Evolutionary conservation across 2,888 invertebrate species (phyloP), one percentile per base, ranked within the genome.

Genomic region (Cephonodes hylas): DNA sequence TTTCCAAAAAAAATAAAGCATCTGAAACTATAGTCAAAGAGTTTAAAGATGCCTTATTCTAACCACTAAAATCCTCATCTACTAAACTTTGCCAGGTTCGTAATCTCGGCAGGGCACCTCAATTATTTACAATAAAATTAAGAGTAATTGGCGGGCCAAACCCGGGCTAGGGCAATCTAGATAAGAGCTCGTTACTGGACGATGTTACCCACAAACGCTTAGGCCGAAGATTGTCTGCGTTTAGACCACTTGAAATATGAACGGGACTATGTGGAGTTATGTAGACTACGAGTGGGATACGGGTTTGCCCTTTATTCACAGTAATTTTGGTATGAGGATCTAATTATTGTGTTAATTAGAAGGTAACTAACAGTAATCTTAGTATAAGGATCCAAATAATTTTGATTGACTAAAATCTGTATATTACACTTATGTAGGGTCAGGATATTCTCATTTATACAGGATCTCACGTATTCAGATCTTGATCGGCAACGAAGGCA

Each of bases 61-160:
- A 34, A 13, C 34, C 34, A 2, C 1, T n/a, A 38, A 42, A 20
- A 42, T 18, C 22, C 20, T 13, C 25, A 34, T 60, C 60, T 18
- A 60, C 48, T 25, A 25, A 53, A 53, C 48, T 45, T 22, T 25
- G 42, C 5, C 7, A 38, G 22, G 15, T 42, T 2, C 34, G 34
- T 23, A 60, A 60, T 27, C 60, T 18, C 48, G 42, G 22, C 22
- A 22, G 38, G 22, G 38, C 18, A n/a, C 65, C 67, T 84, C 80
- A 83, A 83, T 85, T 81, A 86, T 85, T 84, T 75, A 81, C 67
- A 73, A 74, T 70, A 74, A 79, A 85, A 82, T 84, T 80, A 81
- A 78, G 69, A 76, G 83, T 82, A 84, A 85, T 84, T 83, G 83
- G 71, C 65, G 72, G 72, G 67, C 71, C 74, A 70, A 67, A 61